Evolutionary conservation across 2,113 vertebrate species (phyloP).

Genomic region (Gymnogyps californianus): DNA sequence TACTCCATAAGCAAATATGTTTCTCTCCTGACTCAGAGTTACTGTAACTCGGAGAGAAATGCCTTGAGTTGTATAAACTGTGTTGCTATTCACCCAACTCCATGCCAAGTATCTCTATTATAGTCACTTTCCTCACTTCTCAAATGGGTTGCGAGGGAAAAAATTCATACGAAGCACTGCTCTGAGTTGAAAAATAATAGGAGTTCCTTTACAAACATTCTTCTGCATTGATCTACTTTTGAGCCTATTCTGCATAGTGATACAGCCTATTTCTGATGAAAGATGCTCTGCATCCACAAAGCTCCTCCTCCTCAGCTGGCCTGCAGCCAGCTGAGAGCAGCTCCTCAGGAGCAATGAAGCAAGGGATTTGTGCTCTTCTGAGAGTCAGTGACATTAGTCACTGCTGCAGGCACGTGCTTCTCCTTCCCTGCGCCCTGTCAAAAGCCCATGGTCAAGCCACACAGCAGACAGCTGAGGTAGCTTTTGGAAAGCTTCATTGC

Average conservation of each 20-base stretch:
- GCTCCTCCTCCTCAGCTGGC: background rate
- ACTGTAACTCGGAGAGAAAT: background rate
- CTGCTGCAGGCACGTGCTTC: background rate
- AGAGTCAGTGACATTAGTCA: rapidly evolving
- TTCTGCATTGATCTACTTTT: background rate
- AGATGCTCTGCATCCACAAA: background rate
- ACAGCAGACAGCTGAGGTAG: background rate
- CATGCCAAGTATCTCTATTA: background rate
- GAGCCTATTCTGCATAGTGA: background rate
- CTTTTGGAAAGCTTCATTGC: background rate
- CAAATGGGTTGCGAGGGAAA: background rate
- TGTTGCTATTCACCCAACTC: background rate
- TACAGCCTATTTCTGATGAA: background rate
- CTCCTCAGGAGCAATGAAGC: background rate
- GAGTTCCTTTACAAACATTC: background rate
- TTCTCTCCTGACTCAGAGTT: background rate
- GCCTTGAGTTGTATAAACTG: background rate
- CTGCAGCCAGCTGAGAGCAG: background rate
- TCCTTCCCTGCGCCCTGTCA: background rate
- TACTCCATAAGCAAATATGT: background rate
- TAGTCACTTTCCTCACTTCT: background rate
- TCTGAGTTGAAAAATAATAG: background rate
- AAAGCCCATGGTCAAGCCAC: background rate
- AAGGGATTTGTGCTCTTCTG: background rate
- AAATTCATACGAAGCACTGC: background rate